A percentile compares a stretch with the other conserved stretches of the same genome.
Evolutionary conservation across 2,113 vertebrate species (phyloP).

Genomic region (Myotis brandtii): DNA sequence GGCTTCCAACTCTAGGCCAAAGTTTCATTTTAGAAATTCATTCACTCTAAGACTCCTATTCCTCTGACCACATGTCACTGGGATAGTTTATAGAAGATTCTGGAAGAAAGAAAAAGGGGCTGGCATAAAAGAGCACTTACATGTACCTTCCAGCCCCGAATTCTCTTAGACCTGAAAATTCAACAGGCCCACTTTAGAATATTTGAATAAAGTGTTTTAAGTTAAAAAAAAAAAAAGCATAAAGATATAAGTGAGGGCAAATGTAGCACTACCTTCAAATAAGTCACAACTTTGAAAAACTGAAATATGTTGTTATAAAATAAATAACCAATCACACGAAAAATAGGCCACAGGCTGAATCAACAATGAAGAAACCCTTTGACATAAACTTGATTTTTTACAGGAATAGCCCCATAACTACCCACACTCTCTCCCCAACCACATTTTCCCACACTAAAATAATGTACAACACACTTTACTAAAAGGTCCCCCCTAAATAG

Average conservation of each 20-base stretch:
- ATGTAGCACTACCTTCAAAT: background rate
- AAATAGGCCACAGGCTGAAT: background rate
- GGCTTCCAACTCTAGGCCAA: background rate
- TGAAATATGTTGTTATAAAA: background rate
- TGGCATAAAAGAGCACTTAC: background rate
- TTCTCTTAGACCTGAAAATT: background rate
- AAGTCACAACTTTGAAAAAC: background rate
- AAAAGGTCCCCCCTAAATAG: background rate
- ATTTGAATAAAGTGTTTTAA: background rate
- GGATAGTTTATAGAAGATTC: background rate
- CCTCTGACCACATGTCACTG: background rate
- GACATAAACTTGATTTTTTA: constrained; percentile 24
- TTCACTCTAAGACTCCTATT: background rate
- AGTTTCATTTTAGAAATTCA: constrained; percentile 7
- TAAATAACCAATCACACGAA: constrained; percentile 26
- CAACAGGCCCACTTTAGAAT: background rate
- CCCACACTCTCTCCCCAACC: background rate
- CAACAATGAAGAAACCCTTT: background rate
- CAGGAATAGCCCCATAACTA: background rate
- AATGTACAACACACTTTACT: background rate
- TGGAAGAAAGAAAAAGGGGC: background rate
- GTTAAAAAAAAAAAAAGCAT: background rate
- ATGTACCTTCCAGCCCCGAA: background rate
- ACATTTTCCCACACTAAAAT: background rate
- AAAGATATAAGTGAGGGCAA: background rate